Evolutionary conservation across 2,888 invertebrate genomes (phyloP).

Genomic region (Agrypnus murinus): DNA sequence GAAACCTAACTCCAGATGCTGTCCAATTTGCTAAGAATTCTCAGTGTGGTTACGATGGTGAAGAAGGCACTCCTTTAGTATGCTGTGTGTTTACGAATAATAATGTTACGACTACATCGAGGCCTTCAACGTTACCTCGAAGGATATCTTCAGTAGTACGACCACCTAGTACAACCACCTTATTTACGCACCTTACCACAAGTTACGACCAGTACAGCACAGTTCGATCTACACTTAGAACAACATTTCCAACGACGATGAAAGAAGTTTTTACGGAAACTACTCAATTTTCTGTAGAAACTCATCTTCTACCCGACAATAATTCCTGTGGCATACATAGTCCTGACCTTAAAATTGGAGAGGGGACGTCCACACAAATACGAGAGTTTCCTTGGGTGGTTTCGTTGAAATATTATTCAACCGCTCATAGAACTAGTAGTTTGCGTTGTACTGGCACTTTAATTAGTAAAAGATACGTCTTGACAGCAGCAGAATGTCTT

Average conservation of each 20-base stretch:
- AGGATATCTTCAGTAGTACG: too few relatives aligned
- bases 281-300: background rate
- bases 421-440: background rate
- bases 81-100: background rate
- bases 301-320: constrained; percentile 1
- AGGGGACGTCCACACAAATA: constrained; percentile 69
- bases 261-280: too few relatives aligned
- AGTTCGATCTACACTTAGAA: background rate
- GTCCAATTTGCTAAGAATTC: constrained; percentile 69
- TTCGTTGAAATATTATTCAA: constrained; percentile 72
- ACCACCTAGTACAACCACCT: too few relatives aligned
- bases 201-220: too few relatives aligned
- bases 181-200: too few relatives aligned
- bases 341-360: constrained; percentile 7
- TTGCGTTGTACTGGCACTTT: constrained; percentile 75
- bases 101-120: background rate
- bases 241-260: background rate
- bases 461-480: constrained; percentile 74
- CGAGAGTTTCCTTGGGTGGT: constrained; percentile 81
- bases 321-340: constrained; percentile 19
- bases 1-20: constrained; percentile 50
- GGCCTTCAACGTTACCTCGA: too few relatives aligned
- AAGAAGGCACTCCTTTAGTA: background rate
- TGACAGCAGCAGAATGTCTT: constrained; percentile 79
- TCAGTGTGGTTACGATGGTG: constrained; percentile 4